Percentiles rank a stretch among this genome's conserved stretches.
Evolutionary conservation across 2,888 invertebrate species (phyloP).

Genomic region (Homarus gammarus): DNA sequence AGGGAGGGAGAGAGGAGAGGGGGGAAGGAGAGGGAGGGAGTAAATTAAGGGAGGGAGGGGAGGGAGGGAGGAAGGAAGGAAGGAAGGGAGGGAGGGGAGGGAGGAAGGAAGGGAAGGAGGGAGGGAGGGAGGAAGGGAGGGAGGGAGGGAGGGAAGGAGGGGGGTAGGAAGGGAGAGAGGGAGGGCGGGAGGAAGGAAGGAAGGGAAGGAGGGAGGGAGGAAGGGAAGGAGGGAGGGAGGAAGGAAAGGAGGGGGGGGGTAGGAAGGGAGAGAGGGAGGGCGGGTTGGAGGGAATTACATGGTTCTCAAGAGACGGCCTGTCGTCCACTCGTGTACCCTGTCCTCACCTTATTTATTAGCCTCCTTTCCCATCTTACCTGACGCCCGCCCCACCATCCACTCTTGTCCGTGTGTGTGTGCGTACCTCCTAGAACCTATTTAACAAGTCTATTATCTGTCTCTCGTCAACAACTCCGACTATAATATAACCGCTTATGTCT

Average conservation of each 20-base stretch:
- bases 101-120: not conserved
- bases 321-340: no score
- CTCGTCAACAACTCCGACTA: no score
- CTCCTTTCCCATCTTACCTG: no score
- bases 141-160: not conserved
- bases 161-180: not conserved
- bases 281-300: not conserved
- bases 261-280: not conserved
- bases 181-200: not conserved
- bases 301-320: no score
- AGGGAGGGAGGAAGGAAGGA: not conserved
- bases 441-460: no score
- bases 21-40: no score
- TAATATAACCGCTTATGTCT: no score
- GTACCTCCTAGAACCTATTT: no score
- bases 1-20: not conserved
- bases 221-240: not conserved
- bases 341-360: no score
- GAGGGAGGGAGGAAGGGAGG: not conserved
- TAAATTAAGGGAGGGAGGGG: no score
- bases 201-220: not conserved
- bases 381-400: no score
- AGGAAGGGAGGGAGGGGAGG: not conserved
- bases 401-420: not conserved
- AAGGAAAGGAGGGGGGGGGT: not conserved